These are phyloP conservation scores for Phrynocephalus versicolor DNA, from an alignment of 2,113 vertebrate genomes.

Conservation along the genomic window DNA sequence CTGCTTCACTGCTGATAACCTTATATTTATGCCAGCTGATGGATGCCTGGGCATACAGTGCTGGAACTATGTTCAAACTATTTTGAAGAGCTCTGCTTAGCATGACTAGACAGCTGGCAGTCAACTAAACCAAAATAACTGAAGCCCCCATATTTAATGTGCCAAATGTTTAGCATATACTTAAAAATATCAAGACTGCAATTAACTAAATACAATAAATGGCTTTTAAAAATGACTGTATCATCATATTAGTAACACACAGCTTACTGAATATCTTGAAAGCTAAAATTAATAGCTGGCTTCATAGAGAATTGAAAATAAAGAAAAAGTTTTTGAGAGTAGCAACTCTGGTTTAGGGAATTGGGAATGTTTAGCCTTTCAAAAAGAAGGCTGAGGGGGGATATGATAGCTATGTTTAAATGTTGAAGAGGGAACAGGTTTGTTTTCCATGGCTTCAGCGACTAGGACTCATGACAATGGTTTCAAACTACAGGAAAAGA, in stretches of 20 bases:
- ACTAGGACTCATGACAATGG: too few relatives aligned
- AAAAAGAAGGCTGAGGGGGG: too few relatives aligned
- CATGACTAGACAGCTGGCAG: background rate
- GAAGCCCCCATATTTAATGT: background rate
- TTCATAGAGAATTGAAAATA: background rate
- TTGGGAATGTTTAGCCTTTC: too few relatives aligned
- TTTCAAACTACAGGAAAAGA: slow-evolving; percentile 40
- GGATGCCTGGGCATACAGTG: background rate
- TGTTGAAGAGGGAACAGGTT: too few relatives aligned
- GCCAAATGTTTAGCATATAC: slow-evolving; percentile 3
- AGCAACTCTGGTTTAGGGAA: too few relatives aligned
- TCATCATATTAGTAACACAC: slow-evolving; percentile 7
- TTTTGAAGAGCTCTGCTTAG: slow-evolving; percentile 21
- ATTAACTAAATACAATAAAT: background rate
- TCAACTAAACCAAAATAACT: slow-evolving; percentile 8
- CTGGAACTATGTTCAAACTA: background rate
- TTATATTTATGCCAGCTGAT: background rate
- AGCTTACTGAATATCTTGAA: background rate
- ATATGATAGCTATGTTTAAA: too few relatives aligned
- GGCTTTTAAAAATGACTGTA: slow-evolving; percentile 7
- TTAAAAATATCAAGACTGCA: background rate
- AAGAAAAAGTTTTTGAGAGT: too few relatives aligned
- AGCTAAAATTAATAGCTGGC: slow-evolving; percentile 3
- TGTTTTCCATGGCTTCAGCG: too few relatives aligned
- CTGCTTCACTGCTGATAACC: slow-evolving; percentile 38